Evolutionary conservation across 2,113 vertebrate species (phyloP).

Genomic region (Parus major): DNA sequence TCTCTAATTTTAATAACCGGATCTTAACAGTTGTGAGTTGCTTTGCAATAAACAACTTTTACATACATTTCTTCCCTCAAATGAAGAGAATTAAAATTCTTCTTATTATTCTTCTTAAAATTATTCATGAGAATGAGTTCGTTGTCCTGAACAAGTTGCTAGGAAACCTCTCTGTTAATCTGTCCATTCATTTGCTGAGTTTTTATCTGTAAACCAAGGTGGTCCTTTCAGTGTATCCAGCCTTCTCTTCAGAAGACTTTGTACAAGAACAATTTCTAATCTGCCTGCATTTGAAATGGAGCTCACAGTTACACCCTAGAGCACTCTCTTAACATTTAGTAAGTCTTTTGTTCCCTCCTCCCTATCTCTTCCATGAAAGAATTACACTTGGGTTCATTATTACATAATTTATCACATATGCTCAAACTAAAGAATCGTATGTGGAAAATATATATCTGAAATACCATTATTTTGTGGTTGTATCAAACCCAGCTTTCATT

Average conservation of each 20-base stretch:
- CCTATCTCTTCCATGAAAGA: not conserved
- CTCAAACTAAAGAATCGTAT: not conserved
- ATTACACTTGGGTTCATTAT: not conserved
- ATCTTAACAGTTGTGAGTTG: not conserved
- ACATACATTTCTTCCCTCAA: not conserved
- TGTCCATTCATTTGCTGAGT: not conserved
- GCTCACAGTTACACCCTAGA: not conserved
- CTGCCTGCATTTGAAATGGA: not conserved
- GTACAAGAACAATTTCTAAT: not conserved
- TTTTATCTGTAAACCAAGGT: not conserved
- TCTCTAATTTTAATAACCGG: not conserved
- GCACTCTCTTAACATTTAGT: not conserved
- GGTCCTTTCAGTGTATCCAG: not conserved
- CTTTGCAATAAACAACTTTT: not conserved
- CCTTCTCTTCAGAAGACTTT: not conserved
- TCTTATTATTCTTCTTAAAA: not conserved
- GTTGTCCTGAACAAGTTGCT: constrained; percentile 17
- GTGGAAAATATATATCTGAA: not conserved
- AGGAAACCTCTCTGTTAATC: constrained; percentile 31
- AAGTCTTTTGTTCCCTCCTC: not conserved
- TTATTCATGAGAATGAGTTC: not conserved
- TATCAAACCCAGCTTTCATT: not conserved
- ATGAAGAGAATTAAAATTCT: not conserved
- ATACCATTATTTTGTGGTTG: not conserved
- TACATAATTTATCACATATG: not conserved